phyloP scores from a whole-genome alignment of 2,888 invertebrate genomes.

The Beris morrisii region DNA sequence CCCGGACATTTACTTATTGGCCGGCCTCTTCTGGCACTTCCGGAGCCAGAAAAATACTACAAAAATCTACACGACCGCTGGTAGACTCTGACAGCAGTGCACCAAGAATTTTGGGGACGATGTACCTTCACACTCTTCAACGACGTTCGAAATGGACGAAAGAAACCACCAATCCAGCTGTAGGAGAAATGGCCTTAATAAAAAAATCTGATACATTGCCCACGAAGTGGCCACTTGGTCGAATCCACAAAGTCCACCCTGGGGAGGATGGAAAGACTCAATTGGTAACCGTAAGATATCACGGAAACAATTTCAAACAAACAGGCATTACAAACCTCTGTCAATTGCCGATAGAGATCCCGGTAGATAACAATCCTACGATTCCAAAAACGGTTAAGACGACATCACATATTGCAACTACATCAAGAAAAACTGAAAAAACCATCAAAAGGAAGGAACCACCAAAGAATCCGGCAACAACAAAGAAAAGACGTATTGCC shows the following conservation, averaged over 20 bases:
- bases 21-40: too few species aligned
- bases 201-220: background rate
- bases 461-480: too few species aligned
- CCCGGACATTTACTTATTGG: constrained; percentile 28
- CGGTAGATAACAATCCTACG: background rate
- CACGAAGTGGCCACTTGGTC: constrained; percentile 1
- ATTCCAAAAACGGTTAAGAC: too few species aligned
- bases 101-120: constrained; percentile 37
- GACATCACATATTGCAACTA: too few species aligned
- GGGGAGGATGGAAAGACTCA: background rate
- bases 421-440: too few species aligned
- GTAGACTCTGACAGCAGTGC: constrained; percentile 8
- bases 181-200: background rate
- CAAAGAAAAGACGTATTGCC: too few species aligned
- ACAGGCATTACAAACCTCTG: background rate
- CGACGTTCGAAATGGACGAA: background rate
- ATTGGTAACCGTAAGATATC: background rate
- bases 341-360: background rate
- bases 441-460: too few species aligned
- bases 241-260: background rate
- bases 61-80: background rate
- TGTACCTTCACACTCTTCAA: constrained; percentile 15
- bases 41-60: background rate
- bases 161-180: background rate
- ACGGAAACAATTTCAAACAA: background rate